phyloP scores from a whole-genome alignment of 1,140 invertebrate genomes.

The Zelostemma sp. region DNA sequence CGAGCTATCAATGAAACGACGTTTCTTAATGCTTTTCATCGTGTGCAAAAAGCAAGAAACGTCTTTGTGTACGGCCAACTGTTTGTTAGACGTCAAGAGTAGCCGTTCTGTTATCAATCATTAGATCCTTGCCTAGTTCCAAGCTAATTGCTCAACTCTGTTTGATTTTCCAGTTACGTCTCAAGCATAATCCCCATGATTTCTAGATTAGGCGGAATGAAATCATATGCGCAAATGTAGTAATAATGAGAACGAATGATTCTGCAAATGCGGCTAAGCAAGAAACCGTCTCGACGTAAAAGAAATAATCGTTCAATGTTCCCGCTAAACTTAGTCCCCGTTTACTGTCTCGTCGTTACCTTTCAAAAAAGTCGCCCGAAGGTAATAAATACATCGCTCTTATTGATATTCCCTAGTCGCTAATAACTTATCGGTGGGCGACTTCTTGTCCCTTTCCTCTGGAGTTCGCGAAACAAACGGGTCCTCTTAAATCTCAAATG shows the following conservation, averaged over 20 bases:
- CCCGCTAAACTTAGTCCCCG: slow-evolving; percentile 26
- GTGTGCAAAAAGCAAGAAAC: slow-evolving; percentile 43
- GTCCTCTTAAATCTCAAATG: slow-evolving; percentile 43
- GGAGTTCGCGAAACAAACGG: slow-evolving; percentile 30
- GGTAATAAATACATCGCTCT: slow-evolving; percentile 63
- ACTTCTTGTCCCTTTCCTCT: slow-evolving; percentile 49
- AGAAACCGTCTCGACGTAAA: slow-evolving; percentile 1
- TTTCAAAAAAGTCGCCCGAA: slow-evolving; percentile 30
- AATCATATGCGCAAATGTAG: neutral
- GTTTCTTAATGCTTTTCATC: slow-evolving; percentile 19
- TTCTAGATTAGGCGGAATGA: neutral
- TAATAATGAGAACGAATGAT: slow-evolving; percentile 1
- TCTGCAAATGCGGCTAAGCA: slow-evolving; percentile 4
- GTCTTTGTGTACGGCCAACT: slow-evolving; percentile 53
- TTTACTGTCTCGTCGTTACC: slow-evolving; percentile 26
- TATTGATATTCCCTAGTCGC: slow-evolving; percentile 52
- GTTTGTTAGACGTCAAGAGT: slow-evolving; percentile 56
- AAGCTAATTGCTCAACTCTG: slow-evolving; percentile 24
- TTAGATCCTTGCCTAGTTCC: slow-evolving; percentile 28
- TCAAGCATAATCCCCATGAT: neutral
- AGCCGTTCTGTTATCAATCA: slow-evolving; percentile 55
- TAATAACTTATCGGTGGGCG: slow-evolving; percentile 61
- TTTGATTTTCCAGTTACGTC: slow-evolving; percentile 9
- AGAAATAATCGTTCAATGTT: slow-evolving; percentile 7
- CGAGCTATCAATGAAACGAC: neutral